Evolutionary conservation across 1,140 invertebrate species (phyloP).

Genomic region (Tachypleus tridentatus): DNA sequence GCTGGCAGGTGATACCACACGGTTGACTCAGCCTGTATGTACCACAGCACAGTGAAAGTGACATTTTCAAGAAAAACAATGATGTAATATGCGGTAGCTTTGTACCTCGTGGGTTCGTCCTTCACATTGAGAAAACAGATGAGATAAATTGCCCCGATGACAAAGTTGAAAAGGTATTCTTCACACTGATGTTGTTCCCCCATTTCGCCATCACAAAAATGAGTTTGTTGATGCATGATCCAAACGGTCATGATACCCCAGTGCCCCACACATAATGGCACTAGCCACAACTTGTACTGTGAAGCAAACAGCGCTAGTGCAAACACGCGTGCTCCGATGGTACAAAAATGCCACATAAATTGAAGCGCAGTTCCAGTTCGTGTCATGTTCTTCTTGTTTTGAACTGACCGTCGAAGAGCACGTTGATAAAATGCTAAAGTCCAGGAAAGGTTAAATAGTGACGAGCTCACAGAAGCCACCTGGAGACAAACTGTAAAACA

Average conservation of each 20-base stretch:
- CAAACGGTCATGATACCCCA: constrained; percentile 39
- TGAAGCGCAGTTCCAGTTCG: constrained; percentile 29
- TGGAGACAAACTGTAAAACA: constrained; percentile 22
- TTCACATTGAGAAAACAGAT: constrained; percentile 42
- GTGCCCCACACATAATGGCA: constrained; percentile 32
- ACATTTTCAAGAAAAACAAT: constrained; percentile 38
- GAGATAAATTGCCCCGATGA: constrained; percentile 38
- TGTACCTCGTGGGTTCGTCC: constrained; percentile 34
- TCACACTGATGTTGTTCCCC: constrained; percentile 26
- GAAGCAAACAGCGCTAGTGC: constrained; percentile 26
- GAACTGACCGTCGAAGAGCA: constrained; percentile 34
- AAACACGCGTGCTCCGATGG: constrained; percentile 21
- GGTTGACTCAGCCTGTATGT: constrained; percentile 17
- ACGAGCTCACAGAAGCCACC: constrained; percentile 20
- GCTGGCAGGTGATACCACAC: constrained; percentile 27
- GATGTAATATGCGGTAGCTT: constrained; percentile 36
- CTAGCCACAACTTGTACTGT: constrained; percentile 24
- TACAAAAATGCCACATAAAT: constrained; percentile 36
- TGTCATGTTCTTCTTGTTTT: constrained; percentile 33
- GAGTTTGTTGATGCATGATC: constrained; percentile 36
- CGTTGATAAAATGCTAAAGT: constrained; percentile 38
- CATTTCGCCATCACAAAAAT: constrained; percentile 31
- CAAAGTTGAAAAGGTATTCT: constrained; percentile 37
- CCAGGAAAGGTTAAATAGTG: constrained; percentile 35
- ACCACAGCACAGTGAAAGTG: constrained; percentile 37